Base-by-base conservation (phyloP, 2,113 vertebrate species). In the Microtus richardsoni region DNA sequence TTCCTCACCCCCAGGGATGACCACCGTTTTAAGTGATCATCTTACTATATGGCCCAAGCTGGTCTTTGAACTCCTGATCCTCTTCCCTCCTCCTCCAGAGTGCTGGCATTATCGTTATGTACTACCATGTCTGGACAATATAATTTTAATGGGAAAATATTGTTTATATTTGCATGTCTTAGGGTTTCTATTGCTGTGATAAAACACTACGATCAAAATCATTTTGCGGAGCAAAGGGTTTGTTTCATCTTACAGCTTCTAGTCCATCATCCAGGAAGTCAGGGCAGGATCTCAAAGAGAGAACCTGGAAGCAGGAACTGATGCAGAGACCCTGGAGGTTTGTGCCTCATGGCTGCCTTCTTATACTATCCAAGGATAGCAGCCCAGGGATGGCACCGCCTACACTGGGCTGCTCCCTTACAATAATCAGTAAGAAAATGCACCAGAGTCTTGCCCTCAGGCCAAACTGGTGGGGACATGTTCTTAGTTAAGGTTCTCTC, bases 111-210 rank as follows among this genome's bases (percentile, higher is more conserved):
- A 73, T 7, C 41, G 26, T 52, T 41, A 58, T 41, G 68, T 58
- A 16, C n/a, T 49, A 41, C 8, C 28, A 33, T 33, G n/a, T n/a
- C n/a, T 74, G 70, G 49, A 28, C 9, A 84, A 73, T n/a, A n/a
- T 49, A 90, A 91, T 89, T 89, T 91, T 44, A 86, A 47, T 79
- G 47, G 49, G n/a, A 85, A 94, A 75, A 73, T 80, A 58, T 1
- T 74, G 44, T 90, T 91, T 79, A 33, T 2, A 52, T 83, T 62
- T 91, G 58, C 10, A 22, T 19, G 58, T 41, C n/a, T 84, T 82
- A 41, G 80, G n/a, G n/a, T 83, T 62, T 62, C 58, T 62, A 41
- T 30, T 84, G 80, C n/a, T 84, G 26, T 84, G 14, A 16, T 44
- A 64, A 64, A 64, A 84, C 24, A 62, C n/a, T 24, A 30, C 13